Base-by-base conservation (phyloP, 2,888 invertebrate genomes). In the Omphaloscelis lunosa region DNA sequence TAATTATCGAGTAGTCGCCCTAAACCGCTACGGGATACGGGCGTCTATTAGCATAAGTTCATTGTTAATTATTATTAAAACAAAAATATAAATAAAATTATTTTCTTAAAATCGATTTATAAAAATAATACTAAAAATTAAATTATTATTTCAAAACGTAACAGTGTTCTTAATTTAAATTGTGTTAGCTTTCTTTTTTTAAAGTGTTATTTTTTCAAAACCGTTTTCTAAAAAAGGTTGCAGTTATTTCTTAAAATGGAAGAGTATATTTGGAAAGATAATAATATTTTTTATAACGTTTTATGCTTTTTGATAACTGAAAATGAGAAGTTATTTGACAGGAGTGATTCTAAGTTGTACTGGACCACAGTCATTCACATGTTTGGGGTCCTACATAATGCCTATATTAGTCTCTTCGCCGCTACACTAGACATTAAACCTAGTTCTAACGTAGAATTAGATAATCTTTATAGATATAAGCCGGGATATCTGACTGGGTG, bases 281-380 rank as follows among this genome's bases (percentile, higher is more conserved):
- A 89, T 71, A 96, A 96, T 72, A 92, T 95, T 67, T 94, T 95
- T 79, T 95, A 95, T 79, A 95, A 96, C 41, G 74, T 96, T 71
- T 78, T 96, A 62, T 95, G 96, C 74, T 95, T 95, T 89, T 88
- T 96, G 1, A 95, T 96, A 78, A 94, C 95, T 0, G 95, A 96
- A 91, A 95, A 96, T 68, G 95, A 95, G 72, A 95, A 95, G 27
- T 88, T 95, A 0, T 95, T 95, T 27, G 94, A 95, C 77, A 88
- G 94, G 11, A 95, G 92, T 89, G 95, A 95, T 27, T 89, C 93
- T 0, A 93, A 90, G 51, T 82, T 96, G 56, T 96, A 96, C 58
- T 96, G 95, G 96, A 91, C 91, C 0, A 96, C 95, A 0, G 95
- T 96, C 0, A 90, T 92, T 5, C 95, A 95, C 73, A 80, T 93